Conservation (phyloP, 2,888 invertebrate genomes). For the Sinodicranocentrus sp. region DNA sequence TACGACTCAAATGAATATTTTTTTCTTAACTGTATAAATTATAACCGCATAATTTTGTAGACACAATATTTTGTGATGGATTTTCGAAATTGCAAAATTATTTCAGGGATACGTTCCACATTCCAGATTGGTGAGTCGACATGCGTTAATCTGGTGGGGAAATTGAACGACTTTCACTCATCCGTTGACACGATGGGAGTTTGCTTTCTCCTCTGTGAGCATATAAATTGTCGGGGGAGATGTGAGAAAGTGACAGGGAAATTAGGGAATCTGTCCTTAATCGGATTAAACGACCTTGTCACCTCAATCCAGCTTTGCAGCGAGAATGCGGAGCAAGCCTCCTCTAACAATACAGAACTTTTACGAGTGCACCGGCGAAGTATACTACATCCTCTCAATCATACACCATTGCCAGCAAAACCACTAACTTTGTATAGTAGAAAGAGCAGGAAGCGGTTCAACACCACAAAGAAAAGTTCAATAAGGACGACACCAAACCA, state of each 20-base stretch:
- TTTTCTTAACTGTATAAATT: background rate
- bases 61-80: too few relatives aligned
- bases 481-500: background rate
- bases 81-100: too few relatives aligned
- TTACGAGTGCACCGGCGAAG: background rate
- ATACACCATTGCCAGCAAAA: background rate
- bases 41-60: too few relatives aligned
- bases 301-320: slow-evolving; percentile 59
- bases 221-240: slow-evolving; percentile 62
- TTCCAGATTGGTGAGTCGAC: slow-evolving; percentile 37
- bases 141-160: slow-evolving; percentile 66
- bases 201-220: slow-evolving; percentile 63
- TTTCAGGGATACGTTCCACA: slow-evolving; percentile 57
- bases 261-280: slow-evolving; percentile 31
- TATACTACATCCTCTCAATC: background rate
- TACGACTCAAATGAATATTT: slow-evolving; percentile 2
- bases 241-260: slow-evolving; percentile 35
- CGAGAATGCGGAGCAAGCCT: background rate
- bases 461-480: background rate
- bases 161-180: slow-evolving; percentile 67
- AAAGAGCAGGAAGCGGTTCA: background rate
- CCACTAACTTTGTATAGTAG: too few relatives aligned
- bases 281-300: slow-evolving; percentile 58
- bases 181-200: slow-evolving; percentile 61
- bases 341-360: too few relatives aligned